Conservation (phyloP, 2,888 invertebrate genomes). For the Dryococelus australis region DNA sequence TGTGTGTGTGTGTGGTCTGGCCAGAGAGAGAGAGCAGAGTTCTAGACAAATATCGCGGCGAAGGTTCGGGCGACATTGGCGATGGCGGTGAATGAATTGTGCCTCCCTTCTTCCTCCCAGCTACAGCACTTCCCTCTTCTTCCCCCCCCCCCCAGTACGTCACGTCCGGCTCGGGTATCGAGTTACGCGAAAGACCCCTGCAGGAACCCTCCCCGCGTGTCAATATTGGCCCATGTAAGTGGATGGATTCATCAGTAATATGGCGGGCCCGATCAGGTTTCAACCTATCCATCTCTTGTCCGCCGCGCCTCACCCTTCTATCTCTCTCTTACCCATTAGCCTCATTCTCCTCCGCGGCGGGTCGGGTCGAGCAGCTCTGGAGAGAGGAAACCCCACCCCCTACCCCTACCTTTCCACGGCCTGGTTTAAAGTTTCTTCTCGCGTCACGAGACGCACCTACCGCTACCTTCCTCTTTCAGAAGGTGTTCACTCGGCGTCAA, state of each 20-base stretch:
- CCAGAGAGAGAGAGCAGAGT: no score
- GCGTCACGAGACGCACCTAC: no score
- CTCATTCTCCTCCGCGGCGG: conserved; percentile 35
- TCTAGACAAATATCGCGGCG: neutral
- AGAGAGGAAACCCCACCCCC: neutral
- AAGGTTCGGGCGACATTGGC: neutral
- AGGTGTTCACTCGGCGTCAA: no score
- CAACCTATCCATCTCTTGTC: conserved; percentile 44
- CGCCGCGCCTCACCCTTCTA: conserved; percentile 30
- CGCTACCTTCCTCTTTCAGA: no score
- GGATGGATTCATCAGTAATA: conserved; percentile 63
- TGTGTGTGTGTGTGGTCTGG: neutral
- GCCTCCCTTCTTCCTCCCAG: neutral
- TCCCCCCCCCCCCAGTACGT: neutral
- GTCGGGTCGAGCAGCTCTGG: neutral
- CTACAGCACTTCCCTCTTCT: no score
- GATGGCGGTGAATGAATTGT: neutral
- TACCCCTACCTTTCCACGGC: neutral
- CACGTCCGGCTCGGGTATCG: neutral
- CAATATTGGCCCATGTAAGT: conserved; percentile 74
- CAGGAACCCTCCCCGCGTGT: conserved; percentile 56
- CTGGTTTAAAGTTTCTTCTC: no score
- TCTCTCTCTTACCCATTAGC: conserved; percentile 39
- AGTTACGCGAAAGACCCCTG: neutral
- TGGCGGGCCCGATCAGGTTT: conserved; percentile 55